Base-by-base conservation (phyloP, 2,113 vertebrate species). In the Saccopteryx leptura region DNA sequence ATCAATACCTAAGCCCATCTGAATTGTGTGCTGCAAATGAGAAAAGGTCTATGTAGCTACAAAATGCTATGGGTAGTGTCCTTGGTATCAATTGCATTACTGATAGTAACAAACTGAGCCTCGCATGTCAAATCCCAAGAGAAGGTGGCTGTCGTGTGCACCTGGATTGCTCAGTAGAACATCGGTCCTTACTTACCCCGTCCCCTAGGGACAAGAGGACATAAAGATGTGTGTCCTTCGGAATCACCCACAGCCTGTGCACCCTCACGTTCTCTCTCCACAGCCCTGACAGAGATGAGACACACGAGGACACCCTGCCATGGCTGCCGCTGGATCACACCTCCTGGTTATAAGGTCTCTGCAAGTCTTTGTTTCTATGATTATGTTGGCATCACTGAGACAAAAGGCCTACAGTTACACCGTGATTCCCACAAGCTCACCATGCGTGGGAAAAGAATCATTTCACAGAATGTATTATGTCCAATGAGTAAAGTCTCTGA, bases 341-440 rank as follows among this genome's bases (percentile, higher is more conserved):
- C 63, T 65, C 26, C 2, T 65, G 86, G 74, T 79, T 80, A 86
- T 50, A 66, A 69, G 5, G 15, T 80, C 58, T 85, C 56, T 74
- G 28, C 23, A 52, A 23, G 56, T 56, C 86, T 31, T 65, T 87
- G 78, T 54, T 90, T 93, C 81, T 78, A 31, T 72, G 58, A 94
- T 52, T 46, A 6, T 48, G 81, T 46, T 88, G 80, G 61, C 26
- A 4, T 84, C 33, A 71, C 3, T 90, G 75, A 95, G 93, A 95
- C 24, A 85, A 76, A 90, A 90, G 19, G 24, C 14, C 81, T 90
- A 39, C 39, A 39, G 39, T 39, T 39, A 39, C 39, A 39, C 39
- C 39, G 3, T 39, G 39, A 39, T 39, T 39, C 39, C 39, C 39
- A 39, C 39, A 39, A 39, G 39, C 39, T 39, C 39, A 39, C 39